Evolutionary conservation across 2,113 vertebrate genomes (phyloP), one percentile per base, ranked within the genome.

Genomic region (Alectura lathami): DNA sequence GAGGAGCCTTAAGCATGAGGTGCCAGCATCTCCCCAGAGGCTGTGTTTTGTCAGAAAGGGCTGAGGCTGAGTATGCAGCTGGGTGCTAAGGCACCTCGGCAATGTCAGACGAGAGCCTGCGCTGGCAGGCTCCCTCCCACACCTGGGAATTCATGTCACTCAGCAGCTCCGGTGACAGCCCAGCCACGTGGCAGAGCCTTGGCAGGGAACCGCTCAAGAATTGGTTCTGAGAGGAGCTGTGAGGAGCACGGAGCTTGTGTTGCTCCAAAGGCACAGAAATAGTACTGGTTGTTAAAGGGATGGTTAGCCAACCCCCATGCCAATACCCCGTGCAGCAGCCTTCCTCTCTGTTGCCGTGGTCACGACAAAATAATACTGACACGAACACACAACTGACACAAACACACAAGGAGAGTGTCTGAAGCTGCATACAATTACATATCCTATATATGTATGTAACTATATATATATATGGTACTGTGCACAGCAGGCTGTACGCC

Each of bases 91-190:
- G 59, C 79, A 83, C 38, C 72, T 57, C 17, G 1, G 85, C 88
- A 66, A 8, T 18, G 62, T 85, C 87, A 93, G 78, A 73, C 6
- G 88, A 91, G 83, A 77, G 68, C 63, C 83, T 30, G 36, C 15
- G 45, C 83, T 93, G 93, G 85, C 90, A 62, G 85, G 50, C 13
- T 38, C 62, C 34, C 83, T 21, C 83, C 54, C 86, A 57, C 92
- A 96, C 83, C 64, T 93, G 95, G 95, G 91, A 5, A 53, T 59
- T 91, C 0, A 4, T 77, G 90, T 95, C 96, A 96, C 88, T 93
- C 88, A 83, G 81, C 85, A 77, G 88, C 88, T 90, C 78, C 79
- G 50, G 63, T 7, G 6, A 32, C 83, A 85, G 67, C 76, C 51
- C 53, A 36, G 78, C 91, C 94, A 67, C 23, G 4, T 53, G 91